Conservation (phyloP, 2,888 invertebrate genomes). For the Dinocampus coccinellae region DNA sequence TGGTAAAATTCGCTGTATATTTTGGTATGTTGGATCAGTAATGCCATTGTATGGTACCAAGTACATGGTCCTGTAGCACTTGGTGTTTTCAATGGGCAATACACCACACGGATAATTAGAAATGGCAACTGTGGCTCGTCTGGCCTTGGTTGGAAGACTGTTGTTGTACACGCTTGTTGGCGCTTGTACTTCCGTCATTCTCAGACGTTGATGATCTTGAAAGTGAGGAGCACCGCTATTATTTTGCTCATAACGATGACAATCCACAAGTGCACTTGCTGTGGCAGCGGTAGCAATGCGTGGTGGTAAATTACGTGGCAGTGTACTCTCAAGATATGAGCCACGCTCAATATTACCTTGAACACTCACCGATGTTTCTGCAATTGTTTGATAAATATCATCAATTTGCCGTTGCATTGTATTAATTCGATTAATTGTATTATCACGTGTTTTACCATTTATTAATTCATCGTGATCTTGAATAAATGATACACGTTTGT, state of each 20-base stretch:
- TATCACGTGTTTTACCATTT: conserved; percentile 40
- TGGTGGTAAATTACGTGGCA: conserved; percentile 50
- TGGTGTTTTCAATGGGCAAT: conserved; percentile 48
- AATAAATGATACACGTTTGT: background rate
- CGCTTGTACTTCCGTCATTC: conserved; percentile 44
- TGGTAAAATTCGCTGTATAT: conserved; percentile 63
- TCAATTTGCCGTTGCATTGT: conserved; percentile 64
- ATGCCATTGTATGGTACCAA: conserved; percentile 65
- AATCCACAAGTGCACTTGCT: conserved; percentile 22
- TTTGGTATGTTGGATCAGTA: conserved; percentile 66
- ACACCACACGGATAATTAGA: conserved; percentile 56
- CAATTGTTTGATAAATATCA: conserved; percentile 66
- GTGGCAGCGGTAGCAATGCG: conserved; percentile 42
- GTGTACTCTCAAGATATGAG: conserved; percentile 57
- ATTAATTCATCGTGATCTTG: conserved; percentile 42
- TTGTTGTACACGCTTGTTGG: conserved; percentile 46
- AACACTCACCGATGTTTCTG: conserved; percentile 57
- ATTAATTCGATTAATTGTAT: conserved; percentile 64
- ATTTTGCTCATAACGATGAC: conserved; percentile 47
- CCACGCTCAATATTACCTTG: conserved; percentile 53
- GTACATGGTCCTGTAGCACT: conserved; percentile 67
- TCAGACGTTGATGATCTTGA: conserved; percentile 50
- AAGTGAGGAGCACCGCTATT: conserved; percentile 54
- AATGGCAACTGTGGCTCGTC: conserved; percentile 43
- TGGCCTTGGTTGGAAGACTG: conserved; percentile 48